Base-by-base conservation (phyloP, 2,888 invertebrate species). In the Heteropelma amictum region DNA sequence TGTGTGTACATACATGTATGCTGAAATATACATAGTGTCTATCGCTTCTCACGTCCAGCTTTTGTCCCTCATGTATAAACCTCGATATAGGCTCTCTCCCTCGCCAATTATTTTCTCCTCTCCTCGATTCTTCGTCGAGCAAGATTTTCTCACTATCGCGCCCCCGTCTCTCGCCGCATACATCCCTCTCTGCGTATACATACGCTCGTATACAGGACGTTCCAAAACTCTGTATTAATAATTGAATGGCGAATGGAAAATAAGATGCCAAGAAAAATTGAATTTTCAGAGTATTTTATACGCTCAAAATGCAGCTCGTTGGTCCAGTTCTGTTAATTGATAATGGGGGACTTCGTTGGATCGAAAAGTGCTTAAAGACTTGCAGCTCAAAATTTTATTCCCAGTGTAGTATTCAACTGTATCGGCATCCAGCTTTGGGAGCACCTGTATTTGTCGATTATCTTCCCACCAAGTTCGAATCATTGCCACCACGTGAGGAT, bases 71-170 rank as follows among this genome's bases (percentile, higher is more conserved):
- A 49, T 42, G 65, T 67, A 67, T 54, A 54, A 53, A 53, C 53
- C 42, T 45, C 45, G 54, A 54, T 45, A n/a, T n/a, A 45, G 42
- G 10, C 21, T 33, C 54, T 56, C 65, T 71, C 60, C 56, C 54
- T 67, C 63, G 71, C 75, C 75, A 75, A 75, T 75, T 75, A 75
- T 75, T 75, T 75, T 49, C 63, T 71, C 51, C 67, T 63, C 67
- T 67, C 67, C 49, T 40, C 63, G 71, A 72, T 68, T 71, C 67
- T 63, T 67, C 56, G 54, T 28, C 71, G 71, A 42, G 61, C 28
- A 56, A 35, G 58, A 54, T 71, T 65, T 47, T 65, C 65, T 75
- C 73, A 30, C 49, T 33, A 35, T 56, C 70, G 64, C 30, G 23
- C 61, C 30, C 53, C 54, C 21, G 60, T 53, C 65, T 49, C 65